Evolutionary conservation across 2,797 vertebrate genomes (phyloP).

Genomic region (Onychomys torridus): DNA sequence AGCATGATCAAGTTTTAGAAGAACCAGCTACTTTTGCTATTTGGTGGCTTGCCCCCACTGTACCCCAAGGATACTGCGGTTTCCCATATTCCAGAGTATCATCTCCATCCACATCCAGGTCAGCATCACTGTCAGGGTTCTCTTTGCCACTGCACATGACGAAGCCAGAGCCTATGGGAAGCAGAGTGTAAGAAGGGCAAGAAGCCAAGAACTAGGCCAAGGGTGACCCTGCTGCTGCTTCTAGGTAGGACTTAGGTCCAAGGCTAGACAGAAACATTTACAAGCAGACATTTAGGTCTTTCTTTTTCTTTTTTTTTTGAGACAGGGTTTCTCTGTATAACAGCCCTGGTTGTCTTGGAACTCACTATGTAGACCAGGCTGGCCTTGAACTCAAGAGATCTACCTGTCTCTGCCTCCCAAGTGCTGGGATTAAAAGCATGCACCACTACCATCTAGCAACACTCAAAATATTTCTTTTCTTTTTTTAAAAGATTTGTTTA

Average conservation of each 20-base stretch:
- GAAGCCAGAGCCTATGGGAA: slow-evolving; percentile 94
- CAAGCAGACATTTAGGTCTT: neutral
- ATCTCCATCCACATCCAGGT: slow-evolving; percentile 98
- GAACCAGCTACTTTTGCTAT: neutral
- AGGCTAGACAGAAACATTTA: neutral
- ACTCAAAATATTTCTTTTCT: no score
- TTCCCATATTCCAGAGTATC: slow-evolving; percentile 99
- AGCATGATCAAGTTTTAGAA: neutral
- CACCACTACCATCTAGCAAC: neutral
- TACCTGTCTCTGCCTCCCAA: neutral
- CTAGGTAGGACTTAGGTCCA: neutral
- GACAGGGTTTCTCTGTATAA: neutral
- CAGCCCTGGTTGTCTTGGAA: neutral
- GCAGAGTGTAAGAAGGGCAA: slow-evolving; percentile 21
- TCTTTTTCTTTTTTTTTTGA: neutral
- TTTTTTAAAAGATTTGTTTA: no score
- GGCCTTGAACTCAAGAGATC: neutral
- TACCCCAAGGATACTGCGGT: slow-evolving; percentile 95
- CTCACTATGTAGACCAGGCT: neutral
- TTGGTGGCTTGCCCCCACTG: neutral
- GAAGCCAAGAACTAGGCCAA: neutral
- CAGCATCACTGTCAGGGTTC: slow-evolving; percentile 97
- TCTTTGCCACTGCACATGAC: slow-evolving; percentile 98
- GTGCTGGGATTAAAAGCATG: neutral
- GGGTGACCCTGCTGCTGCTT: neutral